Conservation (phyloP, 2,797 vertebrate species). For the Huso huso region DNA sequence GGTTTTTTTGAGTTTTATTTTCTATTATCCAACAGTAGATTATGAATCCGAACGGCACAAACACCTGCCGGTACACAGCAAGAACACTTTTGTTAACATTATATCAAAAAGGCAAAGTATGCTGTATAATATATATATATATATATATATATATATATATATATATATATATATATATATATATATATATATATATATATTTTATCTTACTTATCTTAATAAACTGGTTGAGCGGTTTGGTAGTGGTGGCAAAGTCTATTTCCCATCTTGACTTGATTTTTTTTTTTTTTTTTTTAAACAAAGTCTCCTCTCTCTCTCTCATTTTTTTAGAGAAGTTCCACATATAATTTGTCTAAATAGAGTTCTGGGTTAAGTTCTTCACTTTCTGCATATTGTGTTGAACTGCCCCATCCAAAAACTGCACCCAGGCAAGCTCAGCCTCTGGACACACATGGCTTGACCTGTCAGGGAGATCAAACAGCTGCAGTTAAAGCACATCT, state of each 20-base stretch:
- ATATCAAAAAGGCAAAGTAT: too few species aligned
- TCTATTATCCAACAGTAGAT: neutral
- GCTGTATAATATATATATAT: neutral
- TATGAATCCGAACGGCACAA: neutral
- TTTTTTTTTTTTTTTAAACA: neutral
- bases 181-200: neutral
- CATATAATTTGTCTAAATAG: slow-evolving; percentile 38
- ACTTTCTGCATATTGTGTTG: slow-evolving; percentile 82
- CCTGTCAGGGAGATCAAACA: slow-evolving; percentile 42
- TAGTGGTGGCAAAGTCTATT: neutral
- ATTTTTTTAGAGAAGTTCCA: too few species aligned
- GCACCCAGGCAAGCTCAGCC: slow-evolving; percentile 75
- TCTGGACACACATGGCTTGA: slow-evolving; percentile 74
- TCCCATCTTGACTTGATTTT: too few species aligned
- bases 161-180: too few species aligned
- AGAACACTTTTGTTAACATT: neutral
- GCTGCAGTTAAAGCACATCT: neutral
- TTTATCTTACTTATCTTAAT: slow-evolving; percentile 4
- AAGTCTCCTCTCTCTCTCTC: too few species aligned
- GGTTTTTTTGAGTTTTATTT: neutral
- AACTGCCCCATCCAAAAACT: slow-evolving; percentile 70
- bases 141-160: neutral
- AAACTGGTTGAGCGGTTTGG: neutral
- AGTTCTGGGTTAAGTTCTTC: slow-evolving; percentile 60
- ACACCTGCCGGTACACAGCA: neutral